Percentiles rank a stretch among this genome's conserved stretches.
These are phyloP conservation scores for Amphiura filiformis DNA, from an alignment of 35 echinoderm and acorn worm species.

Conservation along the genomic window DNA sequence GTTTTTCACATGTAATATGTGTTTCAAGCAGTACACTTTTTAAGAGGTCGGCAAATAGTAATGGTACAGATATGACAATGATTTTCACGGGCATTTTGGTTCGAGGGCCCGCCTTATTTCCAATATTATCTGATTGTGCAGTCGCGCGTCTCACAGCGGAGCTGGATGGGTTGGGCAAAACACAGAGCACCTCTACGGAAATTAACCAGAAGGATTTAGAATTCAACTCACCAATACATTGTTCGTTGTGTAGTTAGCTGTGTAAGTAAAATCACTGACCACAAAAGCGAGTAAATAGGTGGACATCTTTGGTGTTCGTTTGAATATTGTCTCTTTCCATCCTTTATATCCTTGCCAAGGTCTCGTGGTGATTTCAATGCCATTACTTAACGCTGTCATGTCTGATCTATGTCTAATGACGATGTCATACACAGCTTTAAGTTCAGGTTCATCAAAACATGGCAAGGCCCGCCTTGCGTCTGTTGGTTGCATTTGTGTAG, in stretches of 20 bases:
- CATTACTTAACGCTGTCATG: constrained; percentile 67
- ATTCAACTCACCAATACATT: constrained; percentile 66
- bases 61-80: too few species aligned
- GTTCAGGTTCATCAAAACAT: constrained; percentile 83
- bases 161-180: too few species aligned
- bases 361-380: constrained; percentile 34
- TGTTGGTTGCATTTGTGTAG: constrained; percentile 87
- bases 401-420: constrained; percentile 55
- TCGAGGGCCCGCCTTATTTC: too few species aligned
- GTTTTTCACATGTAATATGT: too few species aligned
- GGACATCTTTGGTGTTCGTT: constrained; percentile 78
- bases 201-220: too few species aligned
- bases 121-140: too few species aligned
- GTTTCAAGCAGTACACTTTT: too few species aligned
- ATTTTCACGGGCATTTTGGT: too few species aligned
- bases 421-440: constrained; percentile 67
- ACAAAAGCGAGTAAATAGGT: constrained; percentile 91
- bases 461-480: constrained; percentile 82
- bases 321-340: constrained; percentile 66
- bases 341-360: not conserved
- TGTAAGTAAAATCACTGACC: constrained; percentile 64
- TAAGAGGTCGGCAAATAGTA: too few species aligned
- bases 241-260: constrained; percentile 30
- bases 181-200: too few species aligned
- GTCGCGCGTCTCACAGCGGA: too few species aligned